Conservation (phyloP, 2,888 invertebrate species). For the Morpho deidamia region DNA sequence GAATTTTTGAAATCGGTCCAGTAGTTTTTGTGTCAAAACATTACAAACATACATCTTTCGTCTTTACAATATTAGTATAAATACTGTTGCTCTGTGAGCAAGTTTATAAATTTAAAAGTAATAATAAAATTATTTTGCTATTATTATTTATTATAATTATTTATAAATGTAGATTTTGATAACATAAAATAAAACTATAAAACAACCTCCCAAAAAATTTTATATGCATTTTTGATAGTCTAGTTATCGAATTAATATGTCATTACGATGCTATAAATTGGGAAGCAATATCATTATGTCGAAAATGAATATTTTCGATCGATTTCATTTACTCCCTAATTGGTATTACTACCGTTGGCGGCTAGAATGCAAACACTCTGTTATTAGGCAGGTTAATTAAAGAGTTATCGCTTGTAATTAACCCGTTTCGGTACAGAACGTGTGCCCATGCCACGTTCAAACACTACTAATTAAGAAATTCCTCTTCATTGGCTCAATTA, state of each 20-base stretch:
- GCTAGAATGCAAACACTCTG: slow-evolving; percentile 70
- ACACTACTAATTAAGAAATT: slow-evolving; percentile 75
- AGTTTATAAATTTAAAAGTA: too few relatives aligned
- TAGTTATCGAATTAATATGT: background rate
- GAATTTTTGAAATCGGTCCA: too few relatives aligned
- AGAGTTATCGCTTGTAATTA: slow-evolving; percentile 74
- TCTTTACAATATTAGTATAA: too few relatives aligned
- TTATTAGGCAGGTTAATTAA: slow-evolving; percentile 77
- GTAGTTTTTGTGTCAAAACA: too few relatives aligned
- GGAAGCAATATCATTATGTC: background rate
- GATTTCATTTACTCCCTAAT: slow-evolving; percentile 44
- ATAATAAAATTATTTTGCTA: too few relatives aligned
- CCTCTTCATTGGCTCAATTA: slow-evolving; percentile 73
- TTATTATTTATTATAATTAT: too few relatives aligned
- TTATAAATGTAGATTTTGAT: too few relatives aligned
- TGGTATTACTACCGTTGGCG: slow-evolving; percentile 42
- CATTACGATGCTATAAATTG: background rate
- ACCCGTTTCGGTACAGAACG: slow-evolving; percentile 69
- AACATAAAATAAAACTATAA: too few relatives aligned
- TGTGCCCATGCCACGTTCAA: slow-evolving; percentile 62
- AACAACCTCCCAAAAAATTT: too few relatives aligned
- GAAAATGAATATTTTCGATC: slow-evolving; percentile 16
- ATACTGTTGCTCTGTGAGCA: too few relatives aligned
- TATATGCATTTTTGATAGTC: too few relatives aligned
- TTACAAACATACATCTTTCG: too few relatives aligned